Evolutionary conservation across 2,797 vertebrate species (phyloP).

Genomic region (Tapera naevia): DNA sequence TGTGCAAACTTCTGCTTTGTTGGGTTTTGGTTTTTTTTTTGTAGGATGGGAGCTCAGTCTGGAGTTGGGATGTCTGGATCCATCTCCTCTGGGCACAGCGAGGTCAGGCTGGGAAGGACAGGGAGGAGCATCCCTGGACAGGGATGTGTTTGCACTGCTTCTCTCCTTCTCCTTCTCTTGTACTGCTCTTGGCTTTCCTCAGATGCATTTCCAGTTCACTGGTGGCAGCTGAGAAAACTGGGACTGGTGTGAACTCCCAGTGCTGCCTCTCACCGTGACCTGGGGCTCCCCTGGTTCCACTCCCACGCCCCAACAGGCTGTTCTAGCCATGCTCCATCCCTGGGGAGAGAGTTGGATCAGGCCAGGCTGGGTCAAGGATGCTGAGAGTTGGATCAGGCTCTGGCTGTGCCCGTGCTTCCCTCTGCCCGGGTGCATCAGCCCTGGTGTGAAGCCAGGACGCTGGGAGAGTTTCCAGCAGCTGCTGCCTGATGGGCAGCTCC

Average conservation of each 20-base stretch:
- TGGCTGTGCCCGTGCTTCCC: background rate
- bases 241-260: accelerated
- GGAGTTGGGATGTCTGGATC: too few relatives aligned
- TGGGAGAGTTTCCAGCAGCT: accelerated
- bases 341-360: background rate
- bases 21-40: background rate
- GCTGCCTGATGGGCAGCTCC: accelerated
- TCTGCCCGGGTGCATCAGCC: accelerated
- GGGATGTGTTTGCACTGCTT: accelerated
- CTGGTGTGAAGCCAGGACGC: background rate
- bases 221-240: background rate
- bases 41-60: background rate
- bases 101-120: background rate
- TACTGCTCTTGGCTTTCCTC: background rate
- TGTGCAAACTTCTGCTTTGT: background rate
- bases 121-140: background rate
- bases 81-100: accelerated
- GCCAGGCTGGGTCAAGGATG: background rate
- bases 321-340: accelerated
- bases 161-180: too few relatives aligned
- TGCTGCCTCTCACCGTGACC: accelerated
- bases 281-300: accelerated
- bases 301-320: background rate
- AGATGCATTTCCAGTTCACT: accelerated
- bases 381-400: background rate